Evolutionary conservation across 2,113 vertebrate species (phyloP).

Genomic region (Mormyrus lacerda): DNA sequence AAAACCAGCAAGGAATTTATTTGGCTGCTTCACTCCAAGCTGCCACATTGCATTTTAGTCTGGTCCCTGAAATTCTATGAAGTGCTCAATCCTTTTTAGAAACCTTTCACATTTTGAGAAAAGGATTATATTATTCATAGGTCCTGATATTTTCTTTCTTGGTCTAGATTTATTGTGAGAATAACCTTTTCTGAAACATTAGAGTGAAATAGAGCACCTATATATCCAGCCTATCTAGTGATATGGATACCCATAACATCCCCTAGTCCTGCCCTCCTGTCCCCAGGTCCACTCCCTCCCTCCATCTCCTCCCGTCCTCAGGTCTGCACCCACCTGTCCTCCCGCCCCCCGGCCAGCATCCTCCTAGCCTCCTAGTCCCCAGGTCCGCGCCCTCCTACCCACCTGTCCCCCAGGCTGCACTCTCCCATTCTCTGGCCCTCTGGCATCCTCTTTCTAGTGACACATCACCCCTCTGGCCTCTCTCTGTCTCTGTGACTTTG

Average conservation of each 20-base stretch:
- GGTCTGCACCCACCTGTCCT: too few species aligned
- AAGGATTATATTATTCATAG: not conserved
- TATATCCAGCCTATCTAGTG: too few species aligned
- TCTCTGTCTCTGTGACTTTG: not conserved
- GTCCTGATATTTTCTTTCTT: not conserved
- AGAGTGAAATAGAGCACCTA: not conserved
- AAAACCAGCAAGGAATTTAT: constrained; percentile 53
- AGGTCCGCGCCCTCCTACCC: too few species aligned
- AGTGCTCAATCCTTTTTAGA: not conserved
- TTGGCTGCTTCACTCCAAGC: constrained; percentile 35
- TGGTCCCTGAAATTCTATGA: not conserved
- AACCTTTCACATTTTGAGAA: not conserved
- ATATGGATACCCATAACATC: too few species aligned
- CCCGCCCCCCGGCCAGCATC: too few species aligned
- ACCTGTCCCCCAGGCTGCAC: not conserved
- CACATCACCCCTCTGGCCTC: not conserved
- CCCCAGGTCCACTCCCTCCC: too few species aligned
- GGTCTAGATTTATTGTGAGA: not conserved
- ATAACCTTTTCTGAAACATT: not conserved
- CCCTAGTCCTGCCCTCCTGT: too few species aligned
- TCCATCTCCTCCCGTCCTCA: too few species aligned
- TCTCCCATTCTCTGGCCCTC: not conserved
- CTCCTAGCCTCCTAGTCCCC: too few species aligned
- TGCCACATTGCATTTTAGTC: not conserved
- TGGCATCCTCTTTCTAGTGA: not conserved